Percentiles rank a stretch among this genome's conserved stretches.
Evolutionary conservation across 2,888 invertebrate species (phyloP).

Genomic region (Drosophila anomelani): DNA sequence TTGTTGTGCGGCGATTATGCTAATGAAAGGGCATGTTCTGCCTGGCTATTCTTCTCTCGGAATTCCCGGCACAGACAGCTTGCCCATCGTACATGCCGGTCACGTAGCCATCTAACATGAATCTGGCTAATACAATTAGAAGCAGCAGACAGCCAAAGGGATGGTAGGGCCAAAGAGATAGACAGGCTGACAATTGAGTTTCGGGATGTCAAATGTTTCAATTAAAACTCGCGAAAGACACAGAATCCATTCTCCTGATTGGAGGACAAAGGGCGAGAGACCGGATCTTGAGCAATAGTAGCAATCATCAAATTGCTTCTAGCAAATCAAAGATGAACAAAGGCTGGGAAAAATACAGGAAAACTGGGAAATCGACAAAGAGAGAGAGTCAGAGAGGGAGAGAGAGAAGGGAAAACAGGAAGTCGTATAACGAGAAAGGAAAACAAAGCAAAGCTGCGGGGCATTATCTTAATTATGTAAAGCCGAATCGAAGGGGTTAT

Average conservation of each 20-base stretch:
- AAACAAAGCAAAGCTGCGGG: slow-evolving; percentile 19
- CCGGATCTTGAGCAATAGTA: slow-evolving; percentile 9
- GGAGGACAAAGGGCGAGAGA: slow-evolving; percentile 6
- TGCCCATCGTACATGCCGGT: slow-evolving; percentile 52
- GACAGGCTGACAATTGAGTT: slow-evolving; percentile 8
- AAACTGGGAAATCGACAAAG: neutral
- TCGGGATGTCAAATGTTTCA: slow-evolving; percentile 59
- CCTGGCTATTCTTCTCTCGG: slow-evolving; percentile 40
- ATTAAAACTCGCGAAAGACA: slow-evolving; percentile 56
- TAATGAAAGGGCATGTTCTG: slow-evolving; percentile 65
- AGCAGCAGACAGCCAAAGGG: slow-evolving; percentile 18
- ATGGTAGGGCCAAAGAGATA: slow-evolving; percentile 14
- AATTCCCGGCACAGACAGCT: slow-evolving; percentile 20
- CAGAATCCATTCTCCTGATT: slow-evolving; percentile 12
- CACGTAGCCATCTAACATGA: slow-evolving; percentile 58
- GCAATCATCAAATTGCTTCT: slow-evolving; percentile 26
- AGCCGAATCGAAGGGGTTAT: slow-evolving; percentile 23
- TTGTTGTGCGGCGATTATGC: slow-evolving; percentile 62
- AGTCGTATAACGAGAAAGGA: slow-evolving; percentile 18
- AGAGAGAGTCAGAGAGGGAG: neutral
- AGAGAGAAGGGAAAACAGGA: slow-evolving; percentile 3
- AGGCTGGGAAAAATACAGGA: slow-evolving; percentile 7
- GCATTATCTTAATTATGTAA: slow-evolving; percentile 44
- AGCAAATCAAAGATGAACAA: slow-evolving; percentile 38
- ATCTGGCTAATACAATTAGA: slow-evolving; percentile 67